Conservation (phyloP, 2,797 vertebrate species). For the Gadopsis bispinosus region DNA sequence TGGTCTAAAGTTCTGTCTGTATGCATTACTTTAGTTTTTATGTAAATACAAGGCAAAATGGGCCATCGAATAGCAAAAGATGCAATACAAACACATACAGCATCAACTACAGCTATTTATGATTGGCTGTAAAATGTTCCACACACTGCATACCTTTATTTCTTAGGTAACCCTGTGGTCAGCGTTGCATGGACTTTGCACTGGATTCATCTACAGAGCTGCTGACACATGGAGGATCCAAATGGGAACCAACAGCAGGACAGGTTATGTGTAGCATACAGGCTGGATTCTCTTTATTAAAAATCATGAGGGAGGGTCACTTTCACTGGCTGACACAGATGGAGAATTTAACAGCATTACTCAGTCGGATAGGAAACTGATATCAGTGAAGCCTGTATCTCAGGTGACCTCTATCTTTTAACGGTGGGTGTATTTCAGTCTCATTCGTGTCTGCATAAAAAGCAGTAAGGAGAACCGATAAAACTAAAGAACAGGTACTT, state of each 20-base stretch:
- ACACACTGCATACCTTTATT: slow-evolving; percentile 17
- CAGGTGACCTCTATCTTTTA: background rate
- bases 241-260: slow-evolving; percentile 37
- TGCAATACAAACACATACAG: background rate
- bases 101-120: background rate
- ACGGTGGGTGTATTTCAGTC: slow-evolving; percentile 15
- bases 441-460: slow-evolving; percentile 26
- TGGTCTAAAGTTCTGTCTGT: background rate
- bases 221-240: slow-evolving; percentile 41
- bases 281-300: slow-evolving; percentile 34
- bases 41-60: background rate
- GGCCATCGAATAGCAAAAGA: background rate
- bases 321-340: slow-evolving; percentile 7
- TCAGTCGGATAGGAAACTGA: slow-evolving; percentile 10
- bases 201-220: slow-evolving; percentile 40
- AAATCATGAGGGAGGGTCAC: slow-evolving; percentile 1
- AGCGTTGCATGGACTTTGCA: slow-evolving; percentile 1
- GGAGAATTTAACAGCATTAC: background rate
- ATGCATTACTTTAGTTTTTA: background rate
- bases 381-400: background rate
- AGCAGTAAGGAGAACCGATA: background rate
- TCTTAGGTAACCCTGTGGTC: slow-evolving; percentile 34
- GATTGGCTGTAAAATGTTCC: background rate
- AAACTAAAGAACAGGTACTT: slow-evolving; percentile 14
- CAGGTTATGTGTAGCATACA: slow-evolving; percentile 74